Percentiles rank a stretch among this genome's conserved stretches.
These are phyloP conservation scores for Hydrotaea diabolus DNA, from an alignment of 2,888 invertebrate species.

Conservation along the genomic window DNA sequence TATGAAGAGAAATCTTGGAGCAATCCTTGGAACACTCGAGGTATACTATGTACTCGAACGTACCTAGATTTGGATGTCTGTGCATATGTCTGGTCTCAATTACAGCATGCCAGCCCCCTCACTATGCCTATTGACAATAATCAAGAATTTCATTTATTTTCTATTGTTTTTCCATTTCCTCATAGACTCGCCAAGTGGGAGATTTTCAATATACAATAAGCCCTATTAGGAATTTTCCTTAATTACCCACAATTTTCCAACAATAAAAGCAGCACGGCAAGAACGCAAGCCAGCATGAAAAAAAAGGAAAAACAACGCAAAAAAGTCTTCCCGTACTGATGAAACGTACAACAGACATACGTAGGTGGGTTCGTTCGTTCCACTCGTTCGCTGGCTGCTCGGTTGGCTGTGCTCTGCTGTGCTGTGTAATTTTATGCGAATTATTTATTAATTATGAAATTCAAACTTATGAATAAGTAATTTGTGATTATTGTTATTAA, in stretches of 20 bases:
- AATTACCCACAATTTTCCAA: slow-evolving; percentile 53
- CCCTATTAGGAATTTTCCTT: slow-evolving; percentile 43
- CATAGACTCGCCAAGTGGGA: not conserved
- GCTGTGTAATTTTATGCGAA: slow-evolving; percentile 58
- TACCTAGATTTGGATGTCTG: not conserved
- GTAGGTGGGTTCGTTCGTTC: not conserved
- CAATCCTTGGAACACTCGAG: not conserved
- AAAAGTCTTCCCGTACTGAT: not conserved
- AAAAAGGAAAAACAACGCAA: not conserved
- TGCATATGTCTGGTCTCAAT: not conserved
- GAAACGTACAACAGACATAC: not conserved
- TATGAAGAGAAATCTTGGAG: not conserved
- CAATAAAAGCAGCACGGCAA: not conserved
- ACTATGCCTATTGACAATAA: not conserved
- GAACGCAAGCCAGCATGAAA: not conserved
- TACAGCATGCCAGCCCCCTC: not conserved
- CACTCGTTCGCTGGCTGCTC: not conserved
- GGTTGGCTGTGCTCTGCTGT: not conserved
- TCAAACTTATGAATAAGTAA: slow-evolving; percentile 78
- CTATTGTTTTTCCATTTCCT: slow-evolving; percentile 11
- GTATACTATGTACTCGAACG: not conserved
- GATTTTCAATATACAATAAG: slow-evolving; percentile 40
- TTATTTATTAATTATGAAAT: slow-evolving; percentile 77
- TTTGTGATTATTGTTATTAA: slow-evolving; percentile 79
- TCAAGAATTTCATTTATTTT: slow-evolving; percentile 19